These are phyloP conservation scores for Portevinia maculata DNA, from an alignment of 2,888 invertebrate species.

Conservation along the genomic window DNA sequence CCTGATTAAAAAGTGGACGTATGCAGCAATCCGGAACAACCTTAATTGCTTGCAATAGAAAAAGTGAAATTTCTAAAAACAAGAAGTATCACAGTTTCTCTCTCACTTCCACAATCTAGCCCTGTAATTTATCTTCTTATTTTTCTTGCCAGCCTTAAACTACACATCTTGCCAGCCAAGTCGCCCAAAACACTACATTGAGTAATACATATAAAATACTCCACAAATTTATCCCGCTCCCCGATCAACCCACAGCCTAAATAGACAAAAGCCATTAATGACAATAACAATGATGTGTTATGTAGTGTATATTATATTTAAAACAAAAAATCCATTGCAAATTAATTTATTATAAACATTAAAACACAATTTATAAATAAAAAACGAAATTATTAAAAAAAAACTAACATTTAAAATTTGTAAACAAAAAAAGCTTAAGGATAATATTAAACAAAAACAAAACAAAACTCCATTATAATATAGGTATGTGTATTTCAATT, in stretches of 20 bases:
- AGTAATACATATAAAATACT: conserved; percentile 6
- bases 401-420: conserved; percentile 59
- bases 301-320: conserved; percentile 54
- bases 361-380: conserved; percentile 8
- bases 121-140: background rate
- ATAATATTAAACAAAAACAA: conserved; percentile 54
- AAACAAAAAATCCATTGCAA: conserved; percentile 27
- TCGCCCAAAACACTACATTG: conserved; percentile 5
- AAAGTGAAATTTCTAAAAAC: too few relatives aligned
- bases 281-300: conserved; percentile 68
- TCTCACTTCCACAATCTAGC: background rate
- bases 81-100: too few relatives aligned
- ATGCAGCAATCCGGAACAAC: too few relatives aligned
- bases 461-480: conserved; percentile 70
- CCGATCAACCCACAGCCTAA: conserved; percentile 39
- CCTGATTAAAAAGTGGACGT: too few relatives aligned
- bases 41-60: too few relatives aligned
- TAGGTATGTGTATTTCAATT: conserved; percentile 63
- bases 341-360: conserved; percentile 46
- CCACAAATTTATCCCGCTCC: conserved; percentile 12
- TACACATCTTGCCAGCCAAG: background rate
- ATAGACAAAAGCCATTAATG: conserved; percentile 65
- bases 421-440: conserved; percentile 28
- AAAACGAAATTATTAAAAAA: conserved; percentile 46
- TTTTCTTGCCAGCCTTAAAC: too few relatives aligned